Percentiles rank a stretch among this genome's conserved stretches.
These are phyloP conservation scores for Phymastichus coffea DNA, from an alignment of 1,140 invertebrate genomes.

Conservation along the genomic window DNA sequence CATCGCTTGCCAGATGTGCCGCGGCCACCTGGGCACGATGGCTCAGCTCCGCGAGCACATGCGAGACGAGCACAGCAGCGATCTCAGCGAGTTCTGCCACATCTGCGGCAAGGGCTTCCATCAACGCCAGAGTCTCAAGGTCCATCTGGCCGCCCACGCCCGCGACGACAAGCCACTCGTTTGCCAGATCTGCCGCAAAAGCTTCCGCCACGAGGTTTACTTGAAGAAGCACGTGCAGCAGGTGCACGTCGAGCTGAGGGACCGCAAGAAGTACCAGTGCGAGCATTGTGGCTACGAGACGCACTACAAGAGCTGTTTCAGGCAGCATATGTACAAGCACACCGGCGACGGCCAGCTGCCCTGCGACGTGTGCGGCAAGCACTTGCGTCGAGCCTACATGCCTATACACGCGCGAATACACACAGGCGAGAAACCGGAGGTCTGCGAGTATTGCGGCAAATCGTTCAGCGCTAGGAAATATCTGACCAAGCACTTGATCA, in stretches of 20 bases:
- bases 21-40: conserved; percentile 28
- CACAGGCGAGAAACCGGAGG: conserved; percentile 64
- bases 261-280: conserved; percentile 38
- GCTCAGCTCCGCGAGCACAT: conserved; percentile 40
- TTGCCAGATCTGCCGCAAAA: conserved; percentile 57
- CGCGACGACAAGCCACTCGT: conserved; percentile 35
- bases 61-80: conserved; percentile 44
- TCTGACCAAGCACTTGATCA: conserved; percentile 49
- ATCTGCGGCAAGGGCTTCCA: conserved; percentile 75
- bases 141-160: conserved; percentile 42
- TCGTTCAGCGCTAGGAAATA: conserved; percentile 71
- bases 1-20: conserved; percentile 43
- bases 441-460: conserved; percentile 64
- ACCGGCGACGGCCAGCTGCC: conserved; percentile 58
- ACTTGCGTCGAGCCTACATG: conserved; percentile 57
- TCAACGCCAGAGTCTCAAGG: conserved; percentile 55
- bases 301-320: conserved; percentile 43
- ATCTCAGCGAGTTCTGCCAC: conserved; percentile 57
- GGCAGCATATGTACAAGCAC: conserved; percentile 54
- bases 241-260: conserved; percentile 22
- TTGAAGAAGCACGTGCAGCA: conserved; percentile 41
- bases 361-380: conserved; percentile 60
- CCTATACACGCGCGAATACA: conserved; percentile 73
- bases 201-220: conserved; percentile 45
- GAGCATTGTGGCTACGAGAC: conserved; percentile 41